These are phyloP conservation scores for Gallinago media DNA, from an alignment of 2,113 vertebrate genomes.

Conservation along the genomic window DNA sequence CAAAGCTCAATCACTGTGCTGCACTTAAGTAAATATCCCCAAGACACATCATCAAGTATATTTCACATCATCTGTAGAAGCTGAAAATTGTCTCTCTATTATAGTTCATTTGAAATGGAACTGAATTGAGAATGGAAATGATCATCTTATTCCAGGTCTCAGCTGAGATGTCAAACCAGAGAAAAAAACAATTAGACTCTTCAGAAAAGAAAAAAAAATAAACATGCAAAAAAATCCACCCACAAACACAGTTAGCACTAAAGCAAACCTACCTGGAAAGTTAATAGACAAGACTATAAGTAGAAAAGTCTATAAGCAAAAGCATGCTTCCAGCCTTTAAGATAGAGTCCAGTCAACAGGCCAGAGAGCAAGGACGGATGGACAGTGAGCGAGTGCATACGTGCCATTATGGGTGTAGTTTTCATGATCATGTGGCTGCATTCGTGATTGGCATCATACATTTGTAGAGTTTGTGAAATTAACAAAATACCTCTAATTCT, in stretches of 20 bases:
- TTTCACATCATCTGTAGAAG: neutral
- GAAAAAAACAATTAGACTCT: neutral
- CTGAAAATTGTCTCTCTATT: conserved; percentile 4
- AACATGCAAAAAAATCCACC: too few relatives aligned
- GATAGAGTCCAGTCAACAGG: neutral
- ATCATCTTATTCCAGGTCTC: neutral
- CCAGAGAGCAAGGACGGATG: fast-evolving
- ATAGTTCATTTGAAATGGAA: conserved; percentile 7
- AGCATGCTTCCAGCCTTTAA: neutral
- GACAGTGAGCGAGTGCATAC: neutral
- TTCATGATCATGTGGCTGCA: neutral
- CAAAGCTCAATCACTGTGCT: neutral
- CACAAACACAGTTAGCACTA: neutral
- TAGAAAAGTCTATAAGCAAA: neutral
- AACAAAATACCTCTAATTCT: neutral
- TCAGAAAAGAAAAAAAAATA: neutral
- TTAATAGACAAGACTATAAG: neutral
- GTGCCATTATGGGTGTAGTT: neutral
- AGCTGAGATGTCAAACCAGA: neutral
- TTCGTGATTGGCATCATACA: neutral
- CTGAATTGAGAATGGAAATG: neutral
- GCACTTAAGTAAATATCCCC: neutral
- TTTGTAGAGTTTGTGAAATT: neutral
- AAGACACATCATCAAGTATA: conserved; percentile 18
- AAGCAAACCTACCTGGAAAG: neutral